Conservation (phyloP, 2,888 invertebrate species). For the Nudaria mundana region DNA sequence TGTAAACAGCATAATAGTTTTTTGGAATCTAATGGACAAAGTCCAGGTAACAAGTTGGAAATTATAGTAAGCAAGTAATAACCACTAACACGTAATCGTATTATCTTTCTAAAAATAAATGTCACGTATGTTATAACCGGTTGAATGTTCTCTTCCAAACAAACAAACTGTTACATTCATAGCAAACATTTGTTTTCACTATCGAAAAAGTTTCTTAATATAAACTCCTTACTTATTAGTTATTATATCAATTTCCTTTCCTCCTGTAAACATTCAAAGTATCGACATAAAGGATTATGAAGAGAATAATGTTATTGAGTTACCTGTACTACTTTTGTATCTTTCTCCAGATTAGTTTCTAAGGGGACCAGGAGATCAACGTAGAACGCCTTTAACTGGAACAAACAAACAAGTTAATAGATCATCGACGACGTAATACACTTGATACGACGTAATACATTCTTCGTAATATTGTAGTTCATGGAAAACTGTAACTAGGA, state of each 20-base stretch:
- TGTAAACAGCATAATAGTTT: too few relatives aligned
- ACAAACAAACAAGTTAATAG: conserved; percentile 48
- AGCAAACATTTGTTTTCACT: conserved; percentile 31
- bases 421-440: conserved; percentile 40
- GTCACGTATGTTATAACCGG: too few relatives aligned
- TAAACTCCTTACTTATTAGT: conserved; percentile 59
- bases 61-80: too few relatives aligned
- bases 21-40: too few relatives aligned
- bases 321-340: conserved; percentile 95
- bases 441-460: too few relatives aligned
- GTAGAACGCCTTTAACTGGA: conserved; percentile 95
- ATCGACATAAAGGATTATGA: conserved; percentile 55
- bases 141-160: too few relatives aligned
- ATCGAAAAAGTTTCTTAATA: conserved; percentile 60
- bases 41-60: too few relatives aligned
- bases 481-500: too few relatives aligned
- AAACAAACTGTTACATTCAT: conserved; percentile 18
- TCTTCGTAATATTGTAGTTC: too few relatives aligned
- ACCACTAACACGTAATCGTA: too few relatives aligned
- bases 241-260: conserved; percentile 42
- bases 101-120: too few relatives aligned
- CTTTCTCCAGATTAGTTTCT: conserved; percentile 96
- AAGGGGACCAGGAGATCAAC: conserved; percentile 95
- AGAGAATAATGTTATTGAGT: conserved; percentile 59
- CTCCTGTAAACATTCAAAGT: conserved; percentile 55